Evolutionary conservation across 2,797 vertebrate genomes (phyloP).

Genomic region (Champsocephalus esox): DNA sequence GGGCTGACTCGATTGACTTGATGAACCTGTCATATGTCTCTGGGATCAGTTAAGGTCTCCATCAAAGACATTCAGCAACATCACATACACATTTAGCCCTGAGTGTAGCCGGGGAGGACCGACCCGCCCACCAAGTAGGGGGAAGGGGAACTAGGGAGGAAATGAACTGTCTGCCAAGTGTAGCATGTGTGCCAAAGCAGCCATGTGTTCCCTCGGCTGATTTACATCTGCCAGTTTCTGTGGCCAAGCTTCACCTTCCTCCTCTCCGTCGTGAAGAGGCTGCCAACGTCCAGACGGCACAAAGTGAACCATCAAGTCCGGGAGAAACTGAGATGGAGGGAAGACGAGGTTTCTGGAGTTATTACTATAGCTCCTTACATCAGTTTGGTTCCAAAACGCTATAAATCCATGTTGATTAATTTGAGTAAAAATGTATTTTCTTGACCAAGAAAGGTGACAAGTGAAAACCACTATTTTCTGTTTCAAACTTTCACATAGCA

Average conservation of each 20-base stretch:
- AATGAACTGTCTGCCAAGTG: constrained; percentile 48
- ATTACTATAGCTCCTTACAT: too few species aligned
- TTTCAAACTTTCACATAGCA: too few species aligned
- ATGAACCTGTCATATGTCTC: constrained; percentile 34
- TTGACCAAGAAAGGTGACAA: too few species aligned
- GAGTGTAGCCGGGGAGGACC: constrained; percentile 7
- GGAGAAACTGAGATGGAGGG: constrained; percentile 14
- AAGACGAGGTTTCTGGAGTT: neutral
- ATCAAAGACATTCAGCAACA: neutral
- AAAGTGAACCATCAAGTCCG: neutral
- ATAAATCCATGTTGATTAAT: too few species aligned
- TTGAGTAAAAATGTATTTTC: too few species aligned
- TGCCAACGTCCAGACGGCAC: constrained; percentile 46
- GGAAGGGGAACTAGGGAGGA: constrained; percentile 32
- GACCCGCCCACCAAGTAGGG: neutral
- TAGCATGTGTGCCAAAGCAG: constrained; percentile 55
- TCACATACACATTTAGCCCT: neutral
- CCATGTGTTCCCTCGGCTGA: constrained; percentile 65
- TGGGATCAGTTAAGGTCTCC: constrained; percentile 7
- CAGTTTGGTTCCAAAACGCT: too few species aligned
- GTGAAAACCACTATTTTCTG: too few species aligned
- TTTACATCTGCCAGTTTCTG: constrained; percentile 51
- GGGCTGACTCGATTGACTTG: constrained; percentile 60
- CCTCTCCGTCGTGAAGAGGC: constrained; percentile 22
- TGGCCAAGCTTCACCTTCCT: constrained; percentile 61